Evolutionary conservation across 2,113 vertebrate genomes (phyloP), one percentile per base, ranked within the genome.

Genomic region (Zosterops lateralis): DNA sequence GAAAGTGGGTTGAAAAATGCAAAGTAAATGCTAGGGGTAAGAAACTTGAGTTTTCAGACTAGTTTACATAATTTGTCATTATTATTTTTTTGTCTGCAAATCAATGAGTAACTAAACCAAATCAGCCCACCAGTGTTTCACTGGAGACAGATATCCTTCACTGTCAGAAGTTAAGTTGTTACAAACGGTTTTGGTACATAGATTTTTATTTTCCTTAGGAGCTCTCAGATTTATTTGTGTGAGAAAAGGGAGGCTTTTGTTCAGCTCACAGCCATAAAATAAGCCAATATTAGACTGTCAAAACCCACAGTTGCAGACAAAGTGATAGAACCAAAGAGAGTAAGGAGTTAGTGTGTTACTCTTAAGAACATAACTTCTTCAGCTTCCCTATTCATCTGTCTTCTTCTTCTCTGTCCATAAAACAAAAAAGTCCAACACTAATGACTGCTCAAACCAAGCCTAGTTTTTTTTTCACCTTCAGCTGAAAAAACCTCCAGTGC

Each of bases 241-340:
- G 21, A 87, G 58, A 79, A 74, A 9, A 90, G 70, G 74, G 87
- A 95, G 67, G 84, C 19, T 79, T 89, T 87, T 91, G 44, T 80
- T 84, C 74, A 90, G 67, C 45, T 85, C 81, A 67, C 29, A 90
- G 64, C 60, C 47, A 74, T 89, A 94, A 90, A 90, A 75, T 73
- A 91, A 71, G 57, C 51, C 64, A 88, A 54, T 72, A 93, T 31
- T 14, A 86, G 50, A 53, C 51, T 91, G 78, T 76, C 83, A 93
- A 94, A 95, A 83, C 10, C 31, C 57, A 70, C 62, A 84, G 73
- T 0, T 50, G 67, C 73, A 89, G 67, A 58, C 17, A 29, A 80
- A 89, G 51, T 40, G n/a, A 77, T 48, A 81, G 9, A 92, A 87
- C 22, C 34, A 44, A 71, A 78, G 81, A 78, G 56, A 92, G 38